Evolutionary conservation across 2,797 vertebrate species (phyloP), one percentile per base, ranked within the genome.

Genomic region (Amblyopsis hoosieri): DNA sequence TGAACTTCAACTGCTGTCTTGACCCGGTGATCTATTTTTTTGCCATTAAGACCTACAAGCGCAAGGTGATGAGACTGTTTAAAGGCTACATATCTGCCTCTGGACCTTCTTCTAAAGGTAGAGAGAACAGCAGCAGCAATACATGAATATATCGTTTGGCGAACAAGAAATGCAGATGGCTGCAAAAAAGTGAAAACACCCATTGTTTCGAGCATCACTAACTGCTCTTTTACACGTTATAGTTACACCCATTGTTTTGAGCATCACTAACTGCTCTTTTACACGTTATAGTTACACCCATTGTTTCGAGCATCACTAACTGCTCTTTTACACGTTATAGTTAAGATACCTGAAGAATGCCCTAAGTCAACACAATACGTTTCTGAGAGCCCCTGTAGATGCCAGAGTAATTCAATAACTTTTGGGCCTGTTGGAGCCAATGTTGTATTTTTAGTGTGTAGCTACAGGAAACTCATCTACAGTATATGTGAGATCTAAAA

Each of bases 1-100:
- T 95, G 95, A 95, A 96, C 76, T 60, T 94, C 64, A 97, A 95
- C 87, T 94, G 94, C 80, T 93, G 93, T 84, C 84, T 93, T 1
- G 94, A 96, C 67, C 94, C 94, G 9, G 59, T 96, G 69, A 94
- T 94, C 85, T 95, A 96, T 88, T 96, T 94, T 85, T 96, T 96
- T 0, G 94, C 93, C 13, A 95, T 95, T 33, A 92, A 92, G 54
- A 91, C 86, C 8, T 95, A 96, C 77, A 95, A 95, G 81, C 86
- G 87, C 79, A 90, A 88, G 47, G 88, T 98, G 78, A 72, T 94
- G 52, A 85, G 90, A 54, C 71, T 95, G 66, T 92, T 95, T 60
- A 94, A 82, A 75, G 88, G 83, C 64, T 91, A 89, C 0, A 82
- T 89, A 4, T 88, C 89, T 0, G 63, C 89, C 47, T 89, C 92